Base-by-base conservation (phyloP, 2,888 invertebrate species). In the Parthenolecanium corni region DNA sequence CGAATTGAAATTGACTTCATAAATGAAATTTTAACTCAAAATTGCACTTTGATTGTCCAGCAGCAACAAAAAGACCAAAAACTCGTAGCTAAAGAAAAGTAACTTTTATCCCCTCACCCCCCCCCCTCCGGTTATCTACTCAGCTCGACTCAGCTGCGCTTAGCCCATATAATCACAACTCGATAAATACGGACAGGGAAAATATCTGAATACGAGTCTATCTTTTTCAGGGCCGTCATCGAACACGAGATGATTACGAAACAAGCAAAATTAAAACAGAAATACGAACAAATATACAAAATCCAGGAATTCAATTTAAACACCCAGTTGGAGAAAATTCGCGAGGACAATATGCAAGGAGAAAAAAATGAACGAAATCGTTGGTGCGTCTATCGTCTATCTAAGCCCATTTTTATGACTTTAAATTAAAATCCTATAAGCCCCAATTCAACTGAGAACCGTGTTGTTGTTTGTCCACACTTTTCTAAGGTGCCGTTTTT, bases 41-140 rank as follows among this genome's bases (percentile, higher is more conserved):
- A 54, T 42, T 54, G 54, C 38, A 24, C 54, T 4, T 54, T 54
- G n/a, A 54, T 54, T 5, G 40, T 54, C 40, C 54, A 54, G 23
- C 54, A 54, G 23, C 54, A 54, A 12, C 40, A 36, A 54, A 20
- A 40, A 21, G 23, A 42, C 3, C 38, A 36, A 6, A 42, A 54
- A 54, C 9, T 54, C 4, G 21, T 40, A 40, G 38, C 42, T 16
- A 54, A 54, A 40, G 38, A 54, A 23, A 54, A n/a, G 54, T 54
- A n/a, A 6, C 38, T 38, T 11, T 38, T 12, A 38, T 38, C 11
- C 38, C 12, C 11, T 9, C 9, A 38, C 12, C 38, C 9, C 11
- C 12, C 12, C 12, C 38, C 11, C 9, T 11, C 12, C 9, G 9
- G 9, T 11, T 38, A 38, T 38, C 12, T 38, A 38, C 12, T 11